These are phyloP conservation scores for Hydractinia symbiolongicarpus DNA, from an alignment of 30 jellyfish, hydroid and myxozoan species.

Conservation along the genomic window DNA sequence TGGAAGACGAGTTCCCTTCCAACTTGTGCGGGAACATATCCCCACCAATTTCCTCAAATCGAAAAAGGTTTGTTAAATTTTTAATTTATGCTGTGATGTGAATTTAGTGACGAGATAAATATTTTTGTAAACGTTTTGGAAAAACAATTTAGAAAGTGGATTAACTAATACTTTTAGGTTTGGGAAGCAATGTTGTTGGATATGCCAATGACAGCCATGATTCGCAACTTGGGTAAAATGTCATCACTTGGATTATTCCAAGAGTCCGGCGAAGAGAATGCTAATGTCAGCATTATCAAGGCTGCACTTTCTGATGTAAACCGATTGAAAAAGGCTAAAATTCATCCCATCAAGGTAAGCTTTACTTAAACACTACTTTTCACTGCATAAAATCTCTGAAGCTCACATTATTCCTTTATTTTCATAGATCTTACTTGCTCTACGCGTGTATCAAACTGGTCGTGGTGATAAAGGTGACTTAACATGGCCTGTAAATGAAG, in stretches of 20 bases:
- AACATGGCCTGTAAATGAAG: slow-evolving; percentile 36
- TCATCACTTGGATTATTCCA: slow-evolving; percentile 46
- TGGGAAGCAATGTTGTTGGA: slow-evolving; percentile 35
- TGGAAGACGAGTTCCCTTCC: slow-evolving; percentile 1
- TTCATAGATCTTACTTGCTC: slow-evolving; percentile 33
- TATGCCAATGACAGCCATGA: slow-evolving; percentile 59
- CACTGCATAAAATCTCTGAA: not conserved
- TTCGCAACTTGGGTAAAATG: slow-evolving; percentile 67
- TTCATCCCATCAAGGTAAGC: slow-evolving; percentile 51
- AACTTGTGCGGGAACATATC: slow-evolving; percentile 52
- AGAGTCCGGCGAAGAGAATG: slow-evolving; percentile 29
- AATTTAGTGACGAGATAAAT: not conserved
- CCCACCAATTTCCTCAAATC: slow-evolving; percentile 42
- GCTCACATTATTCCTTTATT: not conserved
- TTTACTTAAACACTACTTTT: not conserved
- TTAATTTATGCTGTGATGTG: not conserved
- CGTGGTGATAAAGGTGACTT: slow-evolving; percentile 35
- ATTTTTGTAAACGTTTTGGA: not conserved
- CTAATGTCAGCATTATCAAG: slow-evolving; percentile 13
- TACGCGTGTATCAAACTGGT: slow-evolving; percentile 43
- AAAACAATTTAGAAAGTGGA: not conserved
- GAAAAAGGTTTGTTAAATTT: slow-evolving; percentile 12
- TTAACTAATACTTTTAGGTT: slow-evolving; percentile 25
- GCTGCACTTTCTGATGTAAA: slow-evolving; percentile 38
- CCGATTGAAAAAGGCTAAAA: slow-evolving; percentile 45